Base-by-base conservation (phyloP, 2,797 vertebrate species). In the Microhierax caerulescens region DNA sequence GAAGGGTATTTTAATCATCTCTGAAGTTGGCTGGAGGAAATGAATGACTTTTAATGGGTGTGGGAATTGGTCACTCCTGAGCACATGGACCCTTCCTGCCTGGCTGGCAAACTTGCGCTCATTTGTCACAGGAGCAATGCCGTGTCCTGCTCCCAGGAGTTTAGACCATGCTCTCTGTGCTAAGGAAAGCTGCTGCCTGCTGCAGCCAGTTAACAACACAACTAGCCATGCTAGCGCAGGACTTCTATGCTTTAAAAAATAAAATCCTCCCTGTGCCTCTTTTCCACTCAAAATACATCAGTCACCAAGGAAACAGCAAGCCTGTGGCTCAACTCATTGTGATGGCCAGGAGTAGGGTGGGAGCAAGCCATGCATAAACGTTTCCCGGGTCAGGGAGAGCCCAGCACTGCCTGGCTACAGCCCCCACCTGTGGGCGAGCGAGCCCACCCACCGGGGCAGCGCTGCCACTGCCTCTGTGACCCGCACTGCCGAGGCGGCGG, bases 251-350 rank as follows among this genome's bases (percentile, higher is more conserved):
- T 41, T 43, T 25, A 9, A 47, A n/a, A 23, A 60, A 19, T 12
- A 50, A 59, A 81, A 84, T 59, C 72, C 85, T 67, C 48, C 57
- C 27, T 61, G 47, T 47, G 54, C 18, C 36, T 48, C 83, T 60
- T 80, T 50, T 23, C 77, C 70, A n/a, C 85, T 92, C 68, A 48
- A 65, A 68, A 56, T 74, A 45, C 68, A 56, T 92, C 94, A 61
- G 85, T 94, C 68, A 54, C 85, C 69, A 85, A 74, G 92, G 81
- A 93, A 95, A 97, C 64, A 30, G 39, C 61, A 37, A 53, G 51
- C 34, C 41, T 28, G 53, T 24, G 41, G 36, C 64, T 81, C 34
- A 18, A 47, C 3, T 1, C 10, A 3, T 3, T 10, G 30, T 4
- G 27, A 18, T 7, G 43, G 47, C 45, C 69, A 10, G 30, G 72